Base-by-base conservation (phyloP, 2,888 invertebrate species). In the Teinopalpus imperialis region DNA sequence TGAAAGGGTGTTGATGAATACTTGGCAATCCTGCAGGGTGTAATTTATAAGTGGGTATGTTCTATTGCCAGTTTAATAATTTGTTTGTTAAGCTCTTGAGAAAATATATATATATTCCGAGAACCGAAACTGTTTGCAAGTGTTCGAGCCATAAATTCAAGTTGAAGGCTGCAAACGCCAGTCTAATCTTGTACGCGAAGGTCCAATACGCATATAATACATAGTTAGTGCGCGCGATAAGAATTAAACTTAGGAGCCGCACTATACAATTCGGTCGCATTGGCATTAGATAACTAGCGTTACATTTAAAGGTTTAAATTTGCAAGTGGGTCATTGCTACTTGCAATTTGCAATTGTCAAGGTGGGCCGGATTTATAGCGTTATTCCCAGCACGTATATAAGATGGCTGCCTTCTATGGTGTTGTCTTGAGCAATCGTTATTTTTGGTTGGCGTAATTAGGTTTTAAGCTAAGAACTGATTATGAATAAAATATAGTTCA, bases 291-390 rank as follows among this genome's bases (percentile, higher is more conserved):
- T 32, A 27, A 12, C 29, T 5, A 6, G 32, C 27, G 32, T 29
- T 34, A 45, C 31, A 31, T 43, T 36, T 42, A 45, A 37, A 49
- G 45, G 37, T 49, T 40, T 32, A 54, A 56, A 54, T 57, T 63
- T 53, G 55, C 52, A 61, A 56, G 35, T 59, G 39, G 63, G 63
- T 57, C 63, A 62, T 49, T 63, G 63, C 48, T 43, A 53, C 47
- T 39, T 12, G 32, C 40, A 34, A 54, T 63, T 58, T 56, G 56
- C 55, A 63, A 44, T 43, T 50, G 51, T 51, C 53, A 53, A 53
- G 53, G 53, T 48, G 34, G 31, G 16, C 14, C 26, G 14, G 21
- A 26, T 13, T 35, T 30, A 32, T 24, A 35, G 27, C 24, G 23
- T 46, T 29, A 40, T 34, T 40, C 40, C 7, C 27, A 7, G 26